Conservation (phyloP, 2,888 invertebrate genomes). For the Steinernema carpocapsae region DNA sequence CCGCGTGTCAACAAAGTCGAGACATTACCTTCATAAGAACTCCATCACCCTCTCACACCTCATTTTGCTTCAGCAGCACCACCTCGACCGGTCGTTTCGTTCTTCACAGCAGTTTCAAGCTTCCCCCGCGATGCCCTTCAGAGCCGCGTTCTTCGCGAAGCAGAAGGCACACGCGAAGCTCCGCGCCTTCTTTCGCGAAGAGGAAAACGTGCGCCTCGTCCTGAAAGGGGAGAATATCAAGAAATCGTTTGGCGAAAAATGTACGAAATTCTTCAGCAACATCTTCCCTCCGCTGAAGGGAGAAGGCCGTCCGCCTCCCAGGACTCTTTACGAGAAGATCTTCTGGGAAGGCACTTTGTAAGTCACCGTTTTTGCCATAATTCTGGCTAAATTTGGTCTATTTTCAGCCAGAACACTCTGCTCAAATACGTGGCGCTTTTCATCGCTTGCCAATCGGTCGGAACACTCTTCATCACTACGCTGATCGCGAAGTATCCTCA, state of each 20-base stretch:
- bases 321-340: not conserved
- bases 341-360: constrained; percentile 2
- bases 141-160: not conserved
- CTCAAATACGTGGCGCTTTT: not conserved
- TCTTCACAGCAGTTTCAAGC: no score
- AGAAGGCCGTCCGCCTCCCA: not conserved
- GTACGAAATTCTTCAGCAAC: not conserved
- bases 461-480: constrained; percentile 53
- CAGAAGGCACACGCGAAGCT: not conserved
- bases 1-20: no score
- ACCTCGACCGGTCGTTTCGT: no score
- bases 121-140: not conserved
- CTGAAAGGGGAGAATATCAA: not conserved
- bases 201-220: not conserved
- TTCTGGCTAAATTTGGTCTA: not conserved
- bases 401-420: not conserved
- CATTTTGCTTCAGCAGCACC: no score
- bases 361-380: not conserved
- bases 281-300: not conserved
- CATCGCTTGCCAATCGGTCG: constrained; percentile 48
- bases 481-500: constrained; percentile 55
- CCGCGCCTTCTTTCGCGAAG: not conserved
- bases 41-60: no score
- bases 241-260: not conserved
- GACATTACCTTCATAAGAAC: no score